phyloP scores from a whole-genome alignment of 2,888 invertebrate genomes.

The Aethes cnicana region DNA sequence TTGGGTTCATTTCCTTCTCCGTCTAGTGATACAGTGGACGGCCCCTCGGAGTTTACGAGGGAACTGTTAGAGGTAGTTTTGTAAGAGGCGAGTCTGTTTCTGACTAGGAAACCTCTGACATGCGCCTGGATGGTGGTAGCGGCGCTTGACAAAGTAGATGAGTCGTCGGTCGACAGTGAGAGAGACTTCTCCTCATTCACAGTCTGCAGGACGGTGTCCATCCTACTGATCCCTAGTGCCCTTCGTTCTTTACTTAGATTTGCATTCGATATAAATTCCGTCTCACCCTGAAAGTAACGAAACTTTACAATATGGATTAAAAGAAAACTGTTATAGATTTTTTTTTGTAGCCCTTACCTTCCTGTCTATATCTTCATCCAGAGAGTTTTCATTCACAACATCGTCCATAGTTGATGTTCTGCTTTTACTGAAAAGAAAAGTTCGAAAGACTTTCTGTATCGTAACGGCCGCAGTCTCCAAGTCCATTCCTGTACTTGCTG shows the following conservation, averaged over 20 bases:
- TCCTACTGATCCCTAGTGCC: slow-evolving; percentile 62
- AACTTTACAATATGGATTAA: too few relatives aligned
- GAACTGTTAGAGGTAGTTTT: slow-evolving; percentile 68
- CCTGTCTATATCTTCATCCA: slow-evolving; percentile 51
- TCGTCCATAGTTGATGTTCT: slow-evolving; percentile 71
- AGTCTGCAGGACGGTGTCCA: slow-evolving; percentile 76
- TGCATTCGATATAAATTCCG: slow-evolving; percentile 42
- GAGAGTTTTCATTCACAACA: slow-evolving; percentile 50
- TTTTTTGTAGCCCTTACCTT: slow-evolving; percentile 44
- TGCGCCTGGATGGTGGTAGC: slow-evolving; percentile 87
- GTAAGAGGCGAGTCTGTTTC: slow-evolving; percentile 74
- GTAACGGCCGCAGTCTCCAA: slow-evolving; percentile 79
- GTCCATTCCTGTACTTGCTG: slow-evolving; percentile 56
- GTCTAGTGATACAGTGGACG: slow-evolving; percentile 57
- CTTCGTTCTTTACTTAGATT: slow-evolving; percentile 61
- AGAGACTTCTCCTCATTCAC: slow-evolving; percentile 79
- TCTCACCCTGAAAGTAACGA: slow-evolving; percentile 59
- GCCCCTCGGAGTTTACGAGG: slow-evolving; percentile 60
- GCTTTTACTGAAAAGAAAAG: slow-evolving; percentile 69
- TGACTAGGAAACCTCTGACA: slow-evolving; percentile 85
- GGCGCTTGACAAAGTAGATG: slow-evolving; percentile 78
- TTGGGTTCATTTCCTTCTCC: slow-evolving; percentile 56
- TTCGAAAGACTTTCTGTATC: slow-evolving; percentile 82
- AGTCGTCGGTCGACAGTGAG: slow-evolving; percentile 76
- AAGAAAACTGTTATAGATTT: too few relatives aligned